Base-by-base conservation (phyloP, 2,888 invertebrate species). In the Drosophila vallismaia region DNA sequence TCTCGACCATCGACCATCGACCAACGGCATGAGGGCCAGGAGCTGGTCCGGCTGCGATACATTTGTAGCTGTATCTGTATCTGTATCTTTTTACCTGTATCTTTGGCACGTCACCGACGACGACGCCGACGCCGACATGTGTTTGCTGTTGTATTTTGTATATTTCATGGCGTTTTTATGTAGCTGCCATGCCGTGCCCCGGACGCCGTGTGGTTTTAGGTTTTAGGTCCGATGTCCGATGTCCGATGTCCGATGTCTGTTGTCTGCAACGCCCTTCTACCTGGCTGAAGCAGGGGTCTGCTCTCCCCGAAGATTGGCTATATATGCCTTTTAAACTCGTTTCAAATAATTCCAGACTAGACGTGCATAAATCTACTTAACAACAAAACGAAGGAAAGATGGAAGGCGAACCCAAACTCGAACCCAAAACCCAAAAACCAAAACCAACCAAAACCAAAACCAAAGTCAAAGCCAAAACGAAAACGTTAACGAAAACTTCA, bases 321-420 rank as follows among this genome's bases (percentile, higher is more conserved):
- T 76, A 68, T 83, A 75, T 83, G 77, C 81, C 76, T 75, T 78
- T 85, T 77, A 82, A 86, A 84, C 84, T 84, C 81, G 85, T 86
- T 86, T 86, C 81, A 84, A 85, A 85, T 84, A 64, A 83, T 86
- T 86, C 86, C 78, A 75, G 82, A 79, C 86, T 86, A 86, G 85
- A 86, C 85, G 77, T 86, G 83, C 86, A 86, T 86, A 86, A 86
- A 86, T 86, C 85, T 86, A 86, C 85, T 86, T 86, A 86, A 74
- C 79, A 84, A 84, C 77, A 67, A 59, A 74, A 72, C 56, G 46
- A 51, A 70, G 31, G 58, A 36, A 66, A 56, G 36, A 36, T 33
- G 50, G 51, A 44, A 48, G 24, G 29, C 48, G 48, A 62, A 46
- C 49, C 14, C 12, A 3, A 50, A 38, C 36, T 24, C 57, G 12